Evolutionary conservation across 2,888 invertebrate species (phyloP).

Genomic region (Cephonodes hylas): DNA sequence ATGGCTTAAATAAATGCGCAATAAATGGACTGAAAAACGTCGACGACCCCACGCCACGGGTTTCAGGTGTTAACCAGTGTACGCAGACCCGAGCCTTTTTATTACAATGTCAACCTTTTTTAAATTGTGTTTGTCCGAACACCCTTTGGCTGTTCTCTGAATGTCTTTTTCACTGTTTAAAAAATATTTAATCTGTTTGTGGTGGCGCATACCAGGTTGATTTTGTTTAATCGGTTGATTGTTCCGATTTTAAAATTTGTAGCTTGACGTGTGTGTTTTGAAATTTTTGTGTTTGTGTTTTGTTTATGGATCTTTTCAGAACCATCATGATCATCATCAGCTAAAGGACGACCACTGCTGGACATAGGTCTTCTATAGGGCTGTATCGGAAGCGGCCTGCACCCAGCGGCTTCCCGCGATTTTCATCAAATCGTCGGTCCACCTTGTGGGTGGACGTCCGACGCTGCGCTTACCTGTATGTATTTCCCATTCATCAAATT

Average conservation of each 20-base stretch:
- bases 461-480: no score
- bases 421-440: no score
- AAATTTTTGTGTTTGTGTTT: no score
- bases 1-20: conserved; percentile 30
- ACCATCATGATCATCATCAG: no score
- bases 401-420: no score
- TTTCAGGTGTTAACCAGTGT: conserved; percentile 15
- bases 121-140: conserved; percentile 32
- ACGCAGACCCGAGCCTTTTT: conserved; percentile 32
- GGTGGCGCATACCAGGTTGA: background rate
- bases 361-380: no score
- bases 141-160: conserved; percentile 31
- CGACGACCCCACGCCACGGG: conserved; percentile 27
- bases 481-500: no score
- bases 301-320: no score
- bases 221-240: background rate
- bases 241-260: background rate
- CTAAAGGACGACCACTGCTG: no score
- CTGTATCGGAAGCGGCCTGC: no score
- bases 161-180: conserved; percentile 28
- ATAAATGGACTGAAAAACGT: conserved; percentile 33
- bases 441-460: no score
- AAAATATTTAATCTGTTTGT: conserved; percentile 24
- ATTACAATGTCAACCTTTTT: conserved; percentile 43
- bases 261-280: background rate